Evolutionary conservation across 2,888 invertebrate species (phyloP).

Genomic region (Rhynchonema sp.): DNA sequence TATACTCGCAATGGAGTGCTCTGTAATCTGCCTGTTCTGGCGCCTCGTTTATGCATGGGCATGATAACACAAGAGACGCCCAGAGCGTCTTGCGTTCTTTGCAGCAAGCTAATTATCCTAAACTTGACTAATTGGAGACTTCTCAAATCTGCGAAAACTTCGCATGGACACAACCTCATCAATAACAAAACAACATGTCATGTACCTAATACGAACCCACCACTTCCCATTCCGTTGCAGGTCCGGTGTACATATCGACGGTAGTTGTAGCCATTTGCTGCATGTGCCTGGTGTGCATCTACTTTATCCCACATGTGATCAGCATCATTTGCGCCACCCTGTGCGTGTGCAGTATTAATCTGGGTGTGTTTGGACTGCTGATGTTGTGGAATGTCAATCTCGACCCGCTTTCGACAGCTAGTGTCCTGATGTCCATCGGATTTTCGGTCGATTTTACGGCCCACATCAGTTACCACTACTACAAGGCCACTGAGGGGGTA

Average conservation of each 20-base stretch:
- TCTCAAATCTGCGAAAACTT: not conserved
- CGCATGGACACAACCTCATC: too few species aligned
- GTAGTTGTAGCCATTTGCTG: constrained; percentile 23
- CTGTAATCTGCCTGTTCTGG: too few species aligned
- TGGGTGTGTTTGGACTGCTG: constrained; percentile 14
- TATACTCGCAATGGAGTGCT: too few species aligned
- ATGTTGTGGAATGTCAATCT: constrained; percentile 15
- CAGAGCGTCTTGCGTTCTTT: too few species aligned
- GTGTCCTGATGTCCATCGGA: constrained; percentile 17
- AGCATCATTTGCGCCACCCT: constrained; percentile 13
- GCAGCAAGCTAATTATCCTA: too few species aligned
- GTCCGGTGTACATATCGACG: constrained; percentile 22
- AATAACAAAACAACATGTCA: not conserved
- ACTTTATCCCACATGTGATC: constrained; percentile 22
- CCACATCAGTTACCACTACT: constrained; percentile 18
- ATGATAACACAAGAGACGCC: too few species aligned
- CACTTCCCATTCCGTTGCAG: constrained; percentile 2
- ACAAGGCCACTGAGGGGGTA: constrained; percentile 12
- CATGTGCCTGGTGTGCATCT: constrained; percentile 21
- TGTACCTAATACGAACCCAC: not conserved
- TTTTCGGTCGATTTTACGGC: constrained; percentile 18
- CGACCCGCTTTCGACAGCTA: constrained; percentile 16
- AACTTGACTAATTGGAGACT: not conserved
- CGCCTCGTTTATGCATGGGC: too few species aligned
- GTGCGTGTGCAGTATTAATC: constrained; percentile 10